Evolutionary conservation across 2,797 vertebrate species (phyloP).

Genomic region (Artibeus jamaicensis): DNA sequence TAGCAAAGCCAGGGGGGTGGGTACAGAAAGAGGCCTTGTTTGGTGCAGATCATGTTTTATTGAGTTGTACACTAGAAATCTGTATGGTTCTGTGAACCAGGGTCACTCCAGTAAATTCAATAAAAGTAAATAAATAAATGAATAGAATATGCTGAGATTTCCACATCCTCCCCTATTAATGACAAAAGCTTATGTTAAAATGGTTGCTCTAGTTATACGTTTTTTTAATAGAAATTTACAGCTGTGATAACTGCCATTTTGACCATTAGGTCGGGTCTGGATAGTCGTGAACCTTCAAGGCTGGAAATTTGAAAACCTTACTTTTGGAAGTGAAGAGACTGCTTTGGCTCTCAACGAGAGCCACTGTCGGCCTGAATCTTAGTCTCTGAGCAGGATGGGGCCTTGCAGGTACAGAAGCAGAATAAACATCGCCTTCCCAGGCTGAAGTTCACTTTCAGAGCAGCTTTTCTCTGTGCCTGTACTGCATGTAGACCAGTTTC

Average conservation of each 20-base stretch:
- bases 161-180: not conserved
- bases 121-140: not conserved
- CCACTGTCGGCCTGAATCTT: not conserved
- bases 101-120: not conserved
- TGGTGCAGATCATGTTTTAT: not conserved
- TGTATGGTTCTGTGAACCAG: not conserved
- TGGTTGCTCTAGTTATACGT: not conserved
- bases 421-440: not conserved
- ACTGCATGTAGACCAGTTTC: conserved; percentile 1
- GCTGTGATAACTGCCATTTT: not conserved
- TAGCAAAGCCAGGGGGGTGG: not conserved
- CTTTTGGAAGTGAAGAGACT: not conserved
- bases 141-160: not conserved
- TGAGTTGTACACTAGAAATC: not conserved
- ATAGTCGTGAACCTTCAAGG: not conserved
- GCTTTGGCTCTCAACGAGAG: conserved; percentile 3
- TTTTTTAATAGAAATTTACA: not conserved
- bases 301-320: not conserved
- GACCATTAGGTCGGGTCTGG: not conserved
- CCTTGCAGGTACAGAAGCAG: not conserved
- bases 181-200: not conserved
- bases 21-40: not conserved
- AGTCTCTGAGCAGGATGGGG: not conserved
- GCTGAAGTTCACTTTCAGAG: conserved; percentile 25
- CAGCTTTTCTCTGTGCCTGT: not conserved